phyloP scores from a whole-genome alignment of 2,113 vertebrate species.

The Mus spicilegus region DNA sequence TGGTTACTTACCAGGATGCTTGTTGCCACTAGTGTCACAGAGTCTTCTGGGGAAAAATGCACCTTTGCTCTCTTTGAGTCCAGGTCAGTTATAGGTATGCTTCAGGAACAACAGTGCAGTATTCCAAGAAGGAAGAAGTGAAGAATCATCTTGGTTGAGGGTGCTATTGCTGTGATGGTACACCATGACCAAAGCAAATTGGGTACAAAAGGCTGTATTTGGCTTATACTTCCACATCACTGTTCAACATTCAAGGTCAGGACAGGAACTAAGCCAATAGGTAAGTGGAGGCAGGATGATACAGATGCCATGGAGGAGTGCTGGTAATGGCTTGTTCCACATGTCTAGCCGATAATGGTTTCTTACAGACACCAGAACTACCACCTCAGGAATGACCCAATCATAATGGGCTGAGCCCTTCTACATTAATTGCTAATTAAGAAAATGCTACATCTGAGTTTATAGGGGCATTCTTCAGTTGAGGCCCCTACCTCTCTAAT shows the following conservation, averaged over 20 bases:
- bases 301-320: background rate
- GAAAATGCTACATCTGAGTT: background rate
- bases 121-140: background rate
- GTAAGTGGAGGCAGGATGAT: background rate
- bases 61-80: background rate
- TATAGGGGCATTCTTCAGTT: background rate
- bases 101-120: background rate
- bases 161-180: background rate
- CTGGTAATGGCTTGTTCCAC: background rate
- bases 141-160: background rate
- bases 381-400: background rate
- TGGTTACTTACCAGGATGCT: background rate
- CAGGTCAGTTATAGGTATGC: background rate
- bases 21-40: background rate
- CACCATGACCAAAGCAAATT: background rate
- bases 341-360: background rate
- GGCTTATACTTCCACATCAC: background rate
- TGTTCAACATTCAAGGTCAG: background rate
- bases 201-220: background rate
- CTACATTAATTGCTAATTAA: background rate
- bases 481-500: background rate
- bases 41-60: background rate
- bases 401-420: background rate
- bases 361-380: background rate
- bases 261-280: background rate